phyloP scores from a whole-genome alignment of 92 coral and sea anemone genomes.

The Bergia sp. region DNA sequence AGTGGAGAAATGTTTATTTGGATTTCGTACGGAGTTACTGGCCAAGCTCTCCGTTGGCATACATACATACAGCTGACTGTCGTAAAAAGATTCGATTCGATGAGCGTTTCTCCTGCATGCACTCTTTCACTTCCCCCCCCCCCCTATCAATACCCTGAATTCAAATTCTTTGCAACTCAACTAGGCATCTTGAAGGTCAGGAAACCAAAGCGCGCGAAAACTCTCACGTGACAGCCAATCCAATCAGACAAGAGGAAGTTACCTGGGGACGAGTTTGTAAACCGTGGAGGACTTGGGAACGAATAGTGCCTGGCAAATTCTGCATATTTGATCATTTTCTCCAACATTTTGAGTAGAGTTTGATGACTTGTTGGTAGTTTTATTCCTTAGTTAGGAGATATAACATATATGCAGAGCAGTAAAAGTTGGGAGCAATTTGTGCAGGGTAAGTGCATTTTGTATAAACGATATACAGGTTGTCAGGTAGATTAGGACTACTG shows the following conservation, averaged over 20 bases:
- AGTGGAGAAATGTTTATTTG: not conserved
- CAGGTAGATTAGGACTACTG: no score
- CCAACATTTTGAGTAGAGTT: no score
- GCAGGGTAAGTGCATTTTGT: conserved; percentile 16
- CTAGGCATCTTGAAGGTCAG: conserved; percentile 27
- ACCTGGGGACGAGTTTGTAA: not conserved
- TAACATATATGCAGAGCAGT: conserved; percentile 6
- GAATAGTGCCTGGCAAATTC: conserved; percentile 20
- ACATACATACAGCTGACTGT: not conserved
- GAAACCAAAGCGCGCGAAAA: not conserved
- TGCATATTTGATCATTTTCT: not conserved
- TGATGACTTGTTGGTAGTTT: no score
- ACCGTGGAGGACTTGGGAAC: conserved; percentile 22
- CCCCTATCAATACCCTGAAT: conserved; percentile 41
- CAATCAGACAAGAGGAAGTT: not conserved
- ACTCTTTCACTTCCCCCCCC: conserved; percentile 11
- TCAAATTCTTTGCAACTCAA: conserved; percentile 27
- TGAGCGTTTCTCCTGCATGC: conserved; percentile 21
- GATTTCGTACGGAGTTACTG: conserved; percentile 47
- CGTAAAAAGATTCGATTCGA: conserved; percentile 47
- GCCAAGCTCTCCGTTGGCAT: conserved; percentile 32
- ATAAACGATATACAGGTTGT: not conserved
- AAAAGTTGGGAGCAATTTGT: conserved; percentile 33
- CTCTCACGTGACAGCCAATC: not conserved
- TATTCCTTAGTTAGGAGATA: not conserved